Evolutionary conservation across 1,140 invertebrate genomes (phyloP), one percentile per base, ranked within the genome.

Genomic region (Thereuonema tuberculata): DNA sequence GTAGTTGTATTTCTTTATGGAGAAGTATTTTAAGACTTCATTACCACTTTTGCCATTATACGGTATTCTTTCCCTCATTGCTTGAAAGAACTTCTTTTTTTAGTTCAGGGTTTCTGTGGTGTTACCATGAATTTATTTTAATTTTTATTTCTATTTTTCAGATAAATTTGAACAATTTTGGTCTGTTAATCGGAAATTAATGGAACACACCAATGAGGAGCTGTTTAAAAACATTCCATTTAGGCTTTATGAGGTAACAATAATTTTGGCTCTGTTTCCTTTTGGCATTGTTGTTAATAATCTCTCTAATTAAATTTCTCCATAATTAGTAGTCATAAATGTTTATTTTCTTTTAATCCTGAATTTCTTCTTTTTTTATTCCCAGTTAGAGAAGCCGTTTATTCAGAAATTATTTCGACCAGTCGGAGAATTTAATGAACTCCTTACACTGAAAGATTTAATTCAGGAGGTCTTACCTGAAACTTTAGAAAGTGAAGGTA

Each of bases 121-220:
- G n/a, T n/a, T n/a, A n/a, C n/a, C n/a, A n/a, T n/a, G n/a, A n/a
- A n/a, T n/a, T n/a, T 43, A 43, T n/a, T 43, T 43, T n/a, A 43
- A 12, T 43, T 43, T n/a, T 9, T 43, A 12, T n/a, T 20, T 50
- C 21, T 50, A 50, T 21, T 50, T 50, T 50, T 50, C 72, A 89
- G 89, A 98, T 71, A 97, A 95, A 77, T 99, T 98, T 77, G 94
- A 99, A 74, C 93, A 98, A 73, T 99, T 99, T 74, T 98, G 96
- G 95, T 84, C 89, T 3, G 85, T 98, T 14, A 98, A 98, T 72
- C 81, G 89, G 65, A 85, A 89, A 70, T 74, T 99, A 53, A 98
- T 98, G 94, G 92, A 96, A 72, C 78, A 82, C 37, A 67, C 59
- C 1, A 59, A 86, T 27, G 80, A 80, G 71, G 87, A 93, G 64